Evolutionary conservation across 2,888 invertebrate genomes (phyloP).

Genomic region (Cancer borealis): DNA sequence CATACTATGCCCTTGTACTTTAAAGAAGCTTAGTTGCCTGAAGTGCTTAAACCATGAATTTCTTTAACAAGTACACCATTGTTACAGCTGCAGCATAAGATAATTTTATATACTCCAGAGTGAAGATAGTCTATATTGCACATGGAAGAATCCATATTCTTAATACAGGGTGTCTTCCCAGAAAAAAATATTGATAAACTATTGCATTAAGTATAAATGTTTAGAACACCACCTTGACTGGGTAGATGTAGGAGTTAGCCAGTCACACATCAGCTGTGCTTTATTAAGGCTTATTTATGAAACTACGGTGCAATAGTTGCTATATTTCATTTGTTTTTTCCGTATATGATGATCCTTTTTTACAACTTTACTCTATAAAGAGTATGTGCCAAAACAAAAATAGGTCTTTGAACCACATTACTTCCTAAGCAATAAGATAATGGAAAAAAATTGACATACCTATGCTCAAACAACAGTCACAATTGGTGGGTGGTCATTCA

Average conservation of each 20-base stretch:
- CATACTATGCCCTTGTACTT: constrained; percentile 9
- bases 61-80: neutral
- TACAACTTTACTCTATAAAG: neutral
- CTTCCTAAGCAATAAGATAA: neutral
- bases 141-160: constrained; percentile 18
- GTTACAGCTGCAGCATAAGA: neutral
- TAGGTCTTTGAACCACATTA: neutral
- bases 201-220: neutral
- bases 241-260: neutral
- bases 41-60: neutral
- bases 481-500: neutral
- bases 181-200: neutral
- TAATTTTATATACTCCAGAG: neutral
- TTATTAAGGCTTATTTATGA: neutral
- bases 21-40: neutral
- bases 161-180: constrained; percentile 20
- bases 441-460: neutral
- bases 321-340: neutral
- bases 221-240: neutral
- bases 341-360: neutral
- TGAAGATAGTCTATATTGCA: constrained; percentile 20
- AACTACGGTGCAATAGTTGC: neutral
- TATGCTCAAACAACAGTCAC: neutral
- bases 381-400: constrained; percentile 10
- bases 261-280: neutral